These are phyloP conservation scores for Bufo bufo DNA, from an alignment of 2,113 vertebrate genomes.

Conservation along the genomic window DNA sequence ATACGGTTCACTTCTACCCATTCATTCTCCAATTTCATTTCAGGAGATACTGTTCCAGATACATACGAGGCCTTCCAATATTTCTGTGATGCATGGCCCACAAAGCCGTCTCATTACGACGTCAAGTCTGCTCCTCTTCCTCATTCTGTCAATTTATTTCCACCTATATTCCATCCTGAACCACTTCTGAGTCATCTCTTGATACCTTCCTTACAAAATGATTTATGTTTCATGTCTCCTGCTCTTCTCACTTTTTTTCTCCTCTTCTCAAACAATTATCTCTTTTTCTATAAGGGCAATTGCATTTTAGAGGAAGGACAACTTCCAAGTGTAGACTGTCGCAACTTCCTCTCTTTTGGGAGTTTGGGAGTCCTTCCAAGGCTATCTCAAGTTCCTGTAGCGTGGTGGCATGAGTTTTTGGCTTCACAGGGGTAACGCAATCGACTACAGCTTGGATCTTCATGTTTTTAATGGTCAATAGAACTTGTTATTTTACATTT, in stretches of 20 bases:
- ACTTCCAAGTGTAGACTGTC: not conserved
- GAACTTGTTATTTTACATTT: not conserved
- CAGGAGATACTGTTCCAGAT: slow-evolving; percentile 5
- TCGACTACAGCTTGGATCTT: not conserved
- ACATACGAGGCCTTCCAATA: not conserved
- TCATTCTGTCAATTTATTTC: not conserved
- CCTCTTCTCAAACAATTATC: not conserved
- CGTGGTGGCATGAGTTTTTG: not conserved
- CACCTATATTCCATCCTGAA: not conserved
- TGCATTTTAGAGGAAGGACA: not conserved
- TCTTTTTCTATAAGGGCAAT: not conserved
- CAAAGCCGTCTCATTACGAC: not conserved
- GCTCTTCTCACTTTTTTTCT: not conserved
- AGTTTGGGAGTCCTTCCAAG: not conserved
- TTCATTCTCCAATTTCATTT: slow-evolving; percentile 27
- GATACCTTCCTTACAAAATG: not conserved
- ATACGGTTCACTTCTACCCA: slow-evolving; percentile 18
- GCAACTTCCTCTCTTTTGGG: not conserved
- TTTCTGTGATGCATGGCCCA: slow-evolving; percentile 19
- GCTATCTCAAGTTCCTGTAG: not conserved
- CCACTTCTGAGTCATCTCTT: not conserved
- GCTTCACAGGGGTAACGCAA: not conserved
- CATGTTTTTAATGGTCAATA: not conserved
- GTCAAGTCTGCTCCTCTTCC: not conserved
- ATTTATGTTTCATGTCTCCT: not conserved